Conservation (phyloP, 2,113 vertebrate species). For the Synchiropus splendidus region DNA sequence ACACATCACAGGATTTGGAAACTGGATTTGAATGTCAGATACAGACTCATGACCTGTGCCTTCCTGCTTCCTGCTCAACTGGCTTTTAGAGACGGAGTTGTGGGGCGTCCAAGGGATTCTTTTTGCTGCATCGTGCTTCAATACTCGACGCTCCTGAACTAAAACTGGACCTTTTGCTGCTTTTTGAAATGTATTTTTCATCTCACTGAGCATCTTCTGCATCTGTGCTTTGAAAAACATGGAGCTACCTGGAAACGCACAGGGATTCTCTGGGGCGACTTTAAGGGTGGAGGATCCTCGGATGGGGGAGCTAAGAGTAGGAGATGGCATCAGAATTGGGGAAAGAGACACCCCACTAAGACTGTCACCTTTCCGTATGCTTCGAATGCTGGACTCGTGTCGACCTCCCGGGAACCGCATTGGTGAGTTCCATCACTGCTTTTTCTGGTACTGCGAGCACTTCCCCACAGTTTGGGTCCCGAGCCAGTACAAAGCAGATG, state of each 20-base stretch:
- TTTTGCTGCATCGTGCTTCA: no score
- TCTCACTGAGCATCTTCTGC: no score
- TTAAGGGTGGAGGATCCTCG: conserved; percentile 25
- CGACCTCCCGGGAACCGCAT: conserved; percentile 56
- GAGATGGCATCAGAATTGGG: conserved; percentile 40
- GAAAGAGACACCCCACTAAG: conserved; percentile 51
- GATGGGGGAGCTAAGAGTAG: conserved; percentile 31
- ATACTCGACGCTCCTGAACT: no score
- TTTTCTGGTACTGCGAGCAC: no score
- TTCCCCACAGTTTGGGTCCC: not conserved
- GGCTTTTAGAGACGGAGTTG: no score
- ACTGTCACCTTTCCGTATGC: conserved; percentile 66
- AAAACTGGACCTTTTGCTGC: no score
- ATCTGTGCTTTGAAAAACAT: conserved; percentile 10
- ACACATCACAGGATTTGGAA: no score
- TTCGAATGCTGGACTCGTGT: conserved; percentile 60
- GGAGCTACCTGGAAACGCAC: conserved; percentile 38
- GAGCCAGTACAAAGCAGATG: not conserved
- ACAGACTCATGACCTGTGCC: no score
- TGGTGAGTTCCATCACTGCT: conserved; percentile 48
- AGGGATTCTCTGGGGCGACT: conserved; percentile 25
- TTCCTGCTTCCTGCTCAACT: no score
- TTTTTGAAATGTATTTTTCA: conserved; percentile 12
- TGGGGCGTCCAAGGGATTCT: no score
- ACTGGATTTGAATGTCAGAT: no score